phyloP scores from a whole-genome alignment of 1,140 invertebrate genomes.

The Drosophila littoralis region DNA sequence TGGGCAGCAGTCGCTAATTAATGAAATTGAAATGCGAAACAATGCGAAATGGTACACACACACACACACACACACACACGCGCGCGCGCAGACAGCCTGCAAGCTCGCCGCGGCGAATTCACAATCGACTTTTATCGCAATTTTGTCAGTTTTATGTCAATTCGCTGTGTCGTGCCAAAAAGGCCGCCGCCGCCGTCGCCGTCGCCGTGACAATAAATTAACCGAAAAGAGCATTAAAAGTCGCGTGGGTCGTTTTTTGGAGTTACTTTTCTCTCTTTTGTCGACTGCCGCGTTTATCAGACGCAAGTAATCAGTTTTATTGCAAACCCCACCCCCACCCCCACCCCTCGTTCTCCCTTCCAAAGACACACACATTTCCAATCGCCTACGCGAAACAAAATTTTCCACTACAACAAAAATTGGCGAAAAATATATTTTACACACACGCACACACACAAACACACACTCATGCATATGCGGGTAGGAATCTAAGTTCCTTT shows the following conservation, averaged over 20 bases:
- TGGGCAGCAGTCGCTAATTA: slow-evolving; percentile 44
- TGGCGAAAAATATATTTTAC: not conserved
- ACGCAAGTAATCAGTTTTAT: slow-evolving; percentile 46
- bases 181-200: slow-evolving; percentile 18
- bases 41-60: slow-evolving; percentile 41
- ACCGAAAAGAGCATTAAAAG: slow-evolving; percentile 35
- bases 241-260: slow-evolving; percentile 38
- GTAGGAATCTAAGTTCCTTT: slow-evolving; percentile 10
- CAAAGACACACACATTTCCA: slow-evolving; percentile 20
- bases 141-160: slow-evolving; percentile 53
- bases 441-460: too few species aligned
- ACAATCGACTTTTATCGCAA: slow-evolving; percentile 43
- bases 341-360: not conserved
- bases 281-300: slow-evolving; percentile 27
- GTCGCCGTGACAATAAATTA: slow-evolving; percentile 45
- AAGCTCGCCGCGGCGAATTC: slow-evolving; percentile 24
- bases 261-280: slow-evolving; percentile 15
- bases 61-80: slow-evolving; percentile 6
- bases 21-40: slow-evolving; percentile 53
- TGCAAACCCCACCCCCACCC: slow-evolving; percentile 3
- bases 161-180: slow-evolving; percentile 45
- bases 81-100: not conserved
- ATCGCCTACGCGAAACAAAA: slow-evolving; percentile 25
- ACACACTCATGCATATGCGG: too few species aligned
- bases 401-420: slow-evolving; percentile 22